A percentile compares a stretch with the other conserved stretches of the same genome.
These are phyloP conservation scores for Acropternis orthonyx DNA, from an alignment of 2,797 vertebrate species.

Conservation along the genomic window DNA sequence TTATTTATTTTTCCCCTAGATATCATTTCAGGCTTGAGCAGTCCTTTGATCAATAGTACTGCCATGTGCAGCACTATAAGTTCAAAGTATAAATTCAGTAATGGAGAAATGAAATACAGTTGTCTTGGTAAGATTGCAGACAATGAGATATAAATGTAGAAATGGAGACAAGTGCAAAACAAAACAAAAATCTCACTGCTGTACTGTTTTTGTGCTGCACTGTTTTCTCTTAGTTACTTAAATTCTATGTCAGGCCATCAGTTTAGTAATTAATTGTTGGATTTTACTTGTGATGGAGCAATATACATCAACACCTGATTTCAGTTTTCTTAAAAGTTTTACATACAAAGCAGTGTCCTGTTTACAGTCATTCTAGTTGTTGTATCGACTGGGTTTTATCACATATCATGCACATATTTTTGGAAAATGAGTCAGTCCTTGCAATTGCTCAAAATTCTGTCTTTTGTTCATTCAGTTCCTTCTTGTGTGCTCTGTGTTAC, in stretches of 20 bases:
- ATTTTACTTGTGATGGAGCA: background rate
- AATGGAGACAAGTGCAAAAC: background rate
- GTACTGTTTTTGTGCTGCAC: background rate
- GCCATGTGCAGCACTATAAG: background rate
- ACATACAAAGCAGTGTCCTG: background rate
- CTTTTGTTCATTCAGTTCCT: background rate
- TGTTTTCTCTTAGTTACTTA: background rate
- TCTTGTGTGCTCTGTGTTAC: background rate
- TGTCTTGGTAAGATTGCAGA: background rate
- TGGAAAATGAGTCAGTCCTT: conserved; percentile 14
- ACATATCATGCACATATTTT: background rate
- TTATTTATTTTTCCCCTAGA: background rate
- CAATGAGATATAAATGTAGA: background rate
- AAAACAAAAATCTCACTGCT: background rate
- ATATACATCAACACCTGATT: background rate
- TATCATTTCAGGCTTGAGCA: conserved; percentile 7
- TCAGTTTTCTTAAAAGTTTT: background rate
- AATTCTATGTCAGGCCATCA: background rate
- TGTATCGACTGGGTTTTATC: background rate
- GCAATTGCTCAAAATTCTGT: background rate
- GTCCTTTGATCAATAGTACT: conserved; percentile 43
- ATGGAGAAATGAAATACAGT: conserved; percentile 2
- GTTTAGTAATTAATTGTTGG: background rate
- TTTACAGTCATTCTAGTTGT: background rate
- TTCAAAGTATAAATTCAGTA: conserved; percentile 54